phyloP scores from a whole-genome alignment of 2,113 vertebrate genomes.

The Muntiacus reevesi region DNA sequence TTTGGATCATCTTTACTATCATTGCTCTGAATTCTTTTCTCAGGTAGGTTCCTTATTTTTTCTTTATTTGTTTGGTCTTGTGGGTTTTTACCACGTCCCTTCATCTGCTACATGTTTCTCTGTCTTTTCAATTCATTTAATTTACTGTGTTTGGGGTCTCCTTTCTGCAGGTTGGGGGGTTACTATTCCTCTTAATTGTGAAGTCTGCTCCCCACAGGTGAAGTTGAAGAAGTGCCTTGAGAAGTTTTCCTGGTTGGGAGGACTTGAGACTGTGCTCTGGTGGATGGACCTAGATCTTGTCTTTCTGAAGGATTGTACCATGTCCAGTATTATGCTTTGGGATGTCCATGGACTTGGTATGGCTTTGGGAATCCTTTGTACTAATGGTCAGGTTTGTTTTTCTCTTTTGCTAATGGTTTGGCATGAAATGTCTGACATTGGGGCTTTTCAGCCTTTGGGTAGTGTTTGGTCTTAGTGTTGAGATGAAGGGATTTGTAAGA shows the following conservation, averaged over 20 bases:
- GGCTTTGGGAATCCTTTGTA: not conserved
- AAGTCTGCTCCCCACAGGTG: not conserved
- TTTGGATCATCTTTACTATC: not conserved
- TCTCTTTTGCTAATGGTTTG: not conserved
- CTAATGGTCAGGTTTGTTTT: not conserved
- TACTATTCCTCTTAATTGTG: not conserved
- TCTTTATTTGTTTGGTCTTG: not conserved
- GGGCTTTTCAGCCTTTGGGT: not conserved
- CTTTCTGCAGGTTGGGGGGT: not conserved
- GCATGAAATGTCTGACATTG: not conserved
- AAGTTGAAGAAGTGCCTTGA: not conserved
- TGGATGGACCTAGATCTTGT: not conserved
- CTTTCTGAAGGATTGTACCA: not conserved
- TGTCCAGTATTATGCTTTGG: not conserved
- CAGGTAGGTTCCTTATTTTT: not conserved
- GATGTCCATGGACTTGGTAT: not conserved
- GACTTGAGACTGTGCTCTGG: not conserved
- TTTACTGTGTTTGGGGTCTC: not conserved
- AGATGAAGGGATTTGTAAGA: not conserved
- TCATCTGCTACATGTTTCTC: not conserved
- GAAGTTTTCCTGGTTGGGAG: not conserved
- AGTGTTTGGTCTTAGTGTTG: not conserved
- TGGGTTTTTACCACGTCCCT: not conserved
- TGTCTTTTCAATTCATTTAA: not conserved
- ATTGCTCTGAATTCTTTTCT: not conserved